Conservation (phyloP, 1,140 invertebrate species). For the Bombyx mandarina region DNA sequence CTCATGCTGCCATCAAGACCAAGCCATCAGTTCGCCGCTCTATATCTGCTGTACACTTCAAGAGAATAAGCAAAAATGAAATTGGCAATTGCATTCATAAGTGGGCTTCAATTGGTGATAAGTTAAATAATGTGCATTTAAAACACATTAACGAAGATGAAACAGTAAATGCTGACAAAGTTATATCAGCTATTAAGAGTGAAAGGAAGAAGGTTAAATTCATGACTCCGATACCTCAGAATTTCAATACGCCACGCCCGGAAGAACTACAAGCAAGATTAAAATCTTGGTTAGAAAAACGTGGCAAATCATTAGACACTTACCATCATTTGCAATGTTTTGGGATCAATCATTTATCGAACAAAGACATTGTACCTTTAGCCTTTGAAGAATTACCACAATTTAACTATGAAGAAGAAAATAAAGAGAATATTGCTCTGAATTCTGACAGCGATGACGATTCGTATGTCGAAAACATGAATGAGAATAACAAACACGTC, state of each 20-base stretch:
- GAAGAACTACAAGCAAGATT: slow-evolving; percentile 59
- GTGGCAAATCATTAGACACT: slow-evolving; percentile 61
- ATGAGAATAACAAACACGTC: slow-evolving; percentile 18
- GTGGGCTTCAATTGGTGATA: slow-evolving; percentile 58
- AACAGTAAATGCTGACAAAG: slow-evolving; percentile 30
- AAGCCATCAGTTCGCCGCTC: slow-evolving; percentile 42
- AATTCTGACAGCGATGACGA: slow-evolving; percentile 59
- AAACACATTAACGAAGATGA: slow-evolving; percentile 52
- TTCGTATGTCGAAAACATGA: slow-evolving; percentile 53
- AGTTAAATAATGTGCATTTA: slow-evolving; percentile 42
- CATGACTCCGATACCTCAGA: slow-evolving; percentile 37
- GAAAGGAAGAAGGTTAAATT: slow-evolving; percentile 63
- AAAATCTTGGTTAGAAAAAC: slow-evolving; percentile 65
- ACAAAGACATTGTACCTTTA: slow-evolving; percentile 17
- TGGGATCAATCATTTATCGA: slow-evolving; percentile 45
- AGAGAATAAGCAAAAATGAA: slow-evolving; percentile 48
- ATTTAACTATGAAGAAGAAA: slow-evolving; percentile 51
- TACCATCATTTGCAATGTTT: slow-evolving; percentile 72
- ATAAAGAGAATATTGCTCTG: slow-evolving; percentile 70
- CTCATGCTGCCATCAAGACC: slow-evolving; percentile 17
- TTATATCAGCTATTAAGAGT: slow-evolving; percentile 54
- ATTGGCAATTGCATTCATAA: slow-evolving; percentile 53
- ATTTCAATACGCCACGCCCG: slow-evolving; percentile 50
- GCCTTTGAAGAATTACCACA: not conserved
- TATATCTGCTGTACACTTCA: slow-evolving; percentile 66